Conservation (phyloP, 2,113 vertebrate genomes). For the Phycodurus eques region DNA sequence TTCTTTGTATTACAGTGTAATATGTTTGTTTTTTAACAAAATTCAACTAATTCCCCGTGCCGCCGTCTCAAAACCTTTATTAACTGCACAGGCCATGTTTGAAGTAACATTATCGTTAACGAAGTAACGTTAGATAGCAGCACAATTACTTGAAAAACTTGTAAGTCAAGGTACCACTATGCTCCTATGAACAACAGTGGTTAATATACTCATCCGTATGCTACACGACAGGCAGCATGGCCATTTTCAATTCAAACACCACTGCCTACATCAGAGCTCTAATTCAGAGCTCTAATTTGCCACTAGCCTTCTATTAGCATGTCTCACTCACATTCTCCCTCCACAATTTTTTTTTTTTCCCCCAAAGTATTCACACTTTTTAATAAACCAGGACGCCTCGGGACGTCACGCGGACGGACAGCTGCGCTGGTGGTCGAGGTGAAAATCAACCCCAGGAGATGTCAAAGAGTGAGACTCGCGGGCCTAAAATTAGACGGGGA, state of each 20-base stretch:
- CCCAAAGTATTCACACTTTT: constrained; percentile 66
- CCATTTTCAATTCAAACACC: constrained; percentile 61
- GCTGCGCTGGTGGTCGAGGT: constrained; percentile 74
- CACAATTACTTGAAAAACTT: neutral
- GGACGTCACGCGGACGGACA: constrained; percentile 65
- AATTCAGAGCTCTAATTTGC: constrained; percentile 45
- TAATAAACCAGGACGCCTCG: constrained; percentile 70
- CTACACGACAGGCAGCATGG: constrained; percentile 30
- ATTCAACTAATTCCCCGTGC: neutral
- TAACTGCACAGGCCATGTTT: neutral
- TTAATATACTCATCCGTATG: neutral
- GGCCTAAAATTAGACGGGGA: constrained; percentile 74
- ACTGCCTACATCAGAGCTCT: constrained; percentile 9
- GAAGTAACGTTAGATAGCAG: too few relatives aligned
- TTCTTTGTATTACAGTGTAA: too few relatives aligned
- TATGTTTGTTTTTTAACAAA: neutral
- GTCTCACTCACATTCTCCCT: constrained; percentile 32
- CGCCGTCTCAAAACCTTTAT: neutral
- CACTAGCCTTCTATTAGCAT: constrained; percentile 30
- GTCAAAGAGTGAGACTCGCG: constrained; percentile 75
- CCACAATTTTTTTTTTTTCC: neutral
- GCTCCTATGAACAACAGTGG: neutral
- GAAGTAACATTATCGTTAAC: too few relatives aligned
- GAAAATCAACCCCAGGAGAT: constrained; percentile 76
- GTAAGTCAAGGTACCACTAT: neutral